Conservation (phyloP, 2,888 invertebrate species). For the Anorthoa munda region DNA sequence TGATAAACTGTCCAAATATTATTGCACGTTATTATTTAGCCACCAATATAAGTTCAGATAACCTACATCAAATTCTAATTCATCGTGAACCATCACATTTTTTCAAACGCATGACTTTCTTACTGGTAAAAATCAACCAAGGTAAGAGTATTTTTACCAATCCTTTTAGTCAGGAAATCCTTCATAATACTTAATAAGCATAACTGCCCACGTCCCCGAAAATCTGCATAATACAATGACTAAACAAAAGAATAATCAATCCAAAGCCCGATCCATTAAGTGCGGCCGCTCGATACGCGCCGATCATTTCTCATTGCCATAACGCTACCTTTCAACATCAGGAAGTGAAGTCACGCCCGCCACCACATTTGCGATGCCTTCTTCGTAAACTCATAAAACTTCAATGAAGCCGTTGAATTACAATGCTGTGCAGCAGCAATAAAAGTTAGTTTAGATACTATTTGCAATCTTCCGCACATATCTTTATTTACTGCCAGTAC, state of each 20-base stretch:
- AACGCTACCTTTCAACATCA: slow-evolving; percentile 80
- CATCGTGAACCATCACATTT: neutral
- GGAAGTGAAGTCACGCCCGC: slow-evolving; percentile 86
- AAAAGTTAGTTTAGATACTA: slow-evolving; percentile 82
- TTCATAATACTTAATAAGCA: slow-evolving; percentile 21
- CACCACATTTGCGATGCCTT: slow-evolving; percentile 85
- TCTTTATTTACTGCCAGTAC: slow-evolving; percentile 60
- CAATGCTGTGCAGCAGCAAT: slow-evolving; percentile 80
- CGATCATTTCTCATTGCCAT: slow-evolving; percentile 80
- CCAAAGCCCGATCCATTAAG: slow-evolving; percentile 55
- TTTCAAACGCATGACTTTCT: neutral
- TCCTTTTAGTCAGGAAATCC: slow-evolving; percentile 18
- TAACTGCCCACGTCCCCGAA: slow-evolving; percentile 47
- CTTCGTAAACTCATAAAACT: slow-evolving; percentile 88
- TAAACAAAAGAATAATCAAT: slow-evolving; percentile 64
- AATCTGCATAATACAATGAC: slow-evolving; percentile 60
- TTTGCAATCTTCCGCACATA: slow-evolving; percentile 78
- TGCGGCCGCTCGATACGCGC: slow-evolving; percentile 65
- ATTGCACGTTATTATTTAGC: neutral
- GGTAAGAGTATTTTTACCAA: slow-evolving; percentile 16
- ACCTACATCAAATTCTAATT: neutral
- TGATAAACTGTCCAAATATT: neutral
- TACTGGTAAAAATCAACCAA: slow-evolving; percentile 16
- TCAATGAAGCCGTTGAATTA: slow-evolving; percentile 88
- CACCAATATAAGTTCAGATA: neutral